Evolutionary conservation across 1,140 invertebrate species (phyloP), one percentile per base, ranked within the genome.

Genomic region (Caenorhabditis tropicalis): DNA sequence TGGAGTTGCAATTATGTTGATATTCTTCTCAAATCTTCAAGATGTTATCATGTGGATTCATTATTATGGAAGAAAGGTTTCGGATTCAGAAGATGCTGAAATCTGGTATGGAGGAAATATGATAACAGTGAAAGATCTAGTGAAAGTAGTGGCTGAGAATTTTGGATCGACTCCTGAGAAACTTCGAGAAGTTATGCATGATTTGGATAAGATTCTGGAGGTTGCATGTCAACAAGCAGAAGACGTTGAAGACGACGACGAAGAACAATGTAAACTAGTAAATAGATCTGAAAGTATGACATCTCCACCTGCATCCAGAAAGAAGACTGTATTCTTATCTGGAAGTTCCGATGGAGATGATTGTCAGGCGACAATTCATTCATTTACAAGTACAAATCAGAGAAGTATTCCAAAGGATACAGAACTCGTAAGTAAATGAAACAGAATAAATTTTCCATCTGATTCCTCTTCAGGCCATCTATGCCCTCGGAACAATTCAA

Each of bases 31-130:
- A 0, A 27, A 5, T 31, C 60, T 82, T 6, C 46, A 81, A 39
- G 15, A 29, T 16, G 31, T 24, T 15, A 51, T 49, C 27, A 51
- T 33, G 31, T 56, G 51, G 79, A 81, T 49, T 51, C 51, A 81
- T 29, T 82, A 48, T 21, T 51, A 82, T n/a, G 82, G 36, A 43
- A 24, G 82, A 27, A 36, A 58, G 33, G 43, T 82, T 29, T 82
- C 82, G 7, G 80, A 70, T 12, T 79, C 84, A 19, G 60, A 85
- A 56, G 60, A 85, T 15, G 80, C 81, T 21, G 84, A 85, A 53
- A 80, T 85, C 21, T 85, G 84, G 84, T 85, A 85, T 33, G 84
- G 84, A 49, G 84, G 84, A 19, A 31, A 82, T 12, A 82, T 82
- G 58, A 60, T 85, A 43, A 82, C 58, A 15, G 82, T 85, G 5